Base-by-base conservation (phyloP, 1,140 invertebrate species). In the silkworm (Bombyx mori) region DNA sequence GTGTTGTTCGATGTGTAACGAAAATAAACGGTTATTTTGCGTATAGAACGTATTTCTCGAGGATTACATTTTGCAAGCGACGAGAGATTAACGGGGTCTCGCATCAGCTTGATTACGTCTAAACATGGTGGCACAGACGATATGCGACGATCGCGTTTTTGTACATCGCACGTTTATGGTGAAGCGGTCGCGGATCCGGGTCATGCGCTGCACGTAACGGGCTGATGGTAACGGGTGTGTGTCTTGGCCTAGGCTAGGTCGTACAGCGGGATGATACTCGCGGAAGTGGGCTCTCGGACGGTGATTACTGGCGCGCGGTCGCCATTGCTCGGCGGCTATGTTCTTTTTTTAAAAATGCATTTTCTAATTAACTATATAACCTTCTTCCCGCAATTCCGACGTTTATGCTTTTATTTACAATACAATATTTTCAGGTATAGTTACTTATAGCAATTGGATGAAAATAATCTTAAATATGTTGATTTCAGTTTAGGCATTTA, bases 191-290 rank as follows among this genome's bases (percentile, higher is more conserved):
- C 55, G 74, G 62, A 86, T 86, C 82, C 80, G 79, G 82, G 82
- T 86, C 81, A 79, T 62, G 73, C 75, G 69, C 79, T 75, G 75
- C 77, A 79, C 78, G 80, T 86, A 86, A 86, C 82, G 82, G 81
- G 79, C 68, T 67, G 69, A 53, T 63, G 75, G 64, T 83, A 86
- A 83, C 80, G 80, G 80, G 71, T 68, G 55, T 53, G 60, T 52
- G 71, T 71, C 75, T 68, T 68, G 64, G 64, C 61, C 69, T 64
- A 68, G 65, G 58, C 73, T 71, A 71, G 82, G 82, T 81, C 80
- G 80, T 68, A 65, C 70, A 84, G 80, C 80, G 82, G 81, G 80
- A 83, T 80, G 82, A 79, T 70, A 68, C 71, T 77, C 73, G 74
- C 78, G 79, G 79, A 85, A 82, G 80, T 67, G 58, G 67, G 70